Conservation (phyloP, 2,888 invertebrate genomes). For the Pharmacophagus antenor region DNA sequence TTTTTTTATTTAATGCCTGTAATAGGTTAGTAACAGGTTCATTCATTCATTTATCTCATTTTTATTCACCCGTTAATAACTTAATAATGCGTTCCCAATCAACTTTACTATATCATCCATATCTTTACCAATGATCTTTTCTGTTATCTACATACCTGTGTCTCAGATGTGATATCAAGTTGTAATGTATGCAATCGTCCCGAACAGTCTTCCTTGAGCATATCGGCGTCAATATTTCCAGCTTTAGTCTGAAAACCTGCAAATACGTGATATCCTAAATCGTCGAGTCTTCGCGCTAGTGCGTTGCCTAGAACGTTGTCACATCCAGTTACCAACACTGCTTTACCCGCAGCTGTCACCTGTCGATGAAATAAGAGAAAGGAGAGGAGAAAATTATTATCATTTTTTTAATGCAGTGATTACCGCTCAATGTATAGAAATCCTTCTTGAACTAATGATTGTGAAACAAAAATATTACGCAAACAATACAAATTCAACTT, state of each 20-base stretch:
- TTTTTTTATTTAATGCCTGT: no score
- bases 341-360: constrained; percentile 91
- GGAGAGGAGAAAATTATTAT: background rate
- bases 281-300: constrained; percentile 89
- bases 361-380: constrained; percentile 46
- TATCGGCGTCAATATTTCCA: constrained; percentile 85
- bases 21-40: no score
- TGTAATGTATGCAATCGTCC: constrained; percentile 87
- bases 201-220: constrained; percentile 89
- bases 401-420: background rate
- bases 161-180: constrained; percentile 90
- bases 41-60: no score
- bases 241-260: constrained; percentile 88
- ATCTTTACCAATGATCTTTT: background rate
- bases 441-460: background rate
- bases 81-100: no score
- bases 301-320: constrained; percentile 88
- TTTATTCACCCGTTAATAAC: no score
- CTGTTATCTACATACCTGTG: constrained; percentile 65
- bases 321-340: constrained; percentile 91
- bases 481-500: background rate
- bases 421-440: no score
- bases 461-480: background rate
- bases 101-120: background rate
- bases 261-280: constrained; percentile 93